Evolutionary conservation across 2,888 invertebrate genomes (phyloP), one percentile per base, ranked within the genome.

Genomic region (Hemithea aestivaria): DNA sequence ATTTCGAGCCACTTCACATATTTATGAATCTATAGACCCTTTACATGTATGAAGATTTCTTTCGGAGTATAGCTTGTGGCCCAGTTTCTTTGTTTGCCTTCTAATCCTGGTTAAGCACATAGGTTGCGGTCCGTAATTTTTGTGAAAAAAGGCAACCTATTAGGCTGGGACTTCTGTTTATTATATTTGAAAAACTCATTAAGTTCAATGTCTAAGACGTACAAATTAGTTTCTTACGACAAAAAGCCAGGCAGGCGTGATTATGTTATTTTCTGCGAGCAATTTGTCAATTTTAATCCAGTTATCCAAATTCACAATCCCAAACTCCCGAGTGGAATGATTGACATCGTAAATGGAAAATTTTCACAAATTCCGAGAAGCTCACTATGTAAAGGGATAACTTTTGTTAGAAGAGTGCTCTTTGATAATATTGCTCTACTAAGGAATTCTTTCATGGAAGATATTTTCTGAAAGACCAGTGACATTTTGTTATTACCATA

Each of bases 341-440:
- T 53, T 55, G 57, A 63, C 55, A 48, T 45, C 28, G 50, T 53
- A 58, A 57, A 61, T 56, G 41, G 49, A 61, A 61, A 53, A 52
- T 61, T 57, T 47, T 52, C 56, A 66, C 53, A 62, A 66, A 66
- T 66, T 67, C 57, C 53, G 46, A 51, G 43, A 56, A 51, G 42
- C 36, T 21, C 40, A 53, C 53, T 60, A 58, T 56, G 61, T 60
- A 62, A 64, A 70, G 58, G 61, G 56, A 66, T 68, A 65, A 59
- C 61, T 66, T 57, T 40, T 52, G 45, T 54, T 58, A 45, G 56
- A 56, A 51, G 62, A 60, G 61, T 53, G 58, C 51, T 56, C 53
- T 60, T 62, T 56, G 23, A 63, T 66, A 64, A 63, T 62, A 61
- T 65, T 62, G 57, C 61, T 66, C 59, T 61, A 59, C 42, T 37